Evolutionary conservation across 2,888 invertebrate species (phyloP).

Genomic region (Ceramica pisi): DNA sequence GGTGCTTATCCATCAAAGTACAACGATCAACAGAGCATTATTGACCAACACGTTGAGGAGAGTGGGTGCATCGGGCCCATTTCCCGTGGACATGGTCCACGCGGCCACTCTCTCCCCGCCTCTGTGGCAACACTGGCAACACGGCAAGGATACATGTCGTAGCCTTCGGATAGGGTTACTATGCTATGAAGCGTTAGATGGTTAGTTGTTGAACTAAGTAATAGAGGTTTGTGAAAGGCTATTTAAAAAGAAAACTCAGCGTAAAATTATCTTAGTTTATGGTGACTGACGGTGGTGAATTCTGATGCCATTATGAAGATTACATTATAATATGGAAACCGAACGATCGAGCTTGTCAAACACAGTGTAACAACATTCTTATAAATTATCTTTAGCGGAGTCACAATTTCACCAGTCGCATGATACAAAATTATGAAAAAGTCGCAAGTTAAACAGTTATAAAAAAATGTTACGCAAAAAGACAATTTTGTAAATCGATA

Average conservation of each 20-base stretch:
- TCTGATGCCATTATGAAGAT: too few species aligned
- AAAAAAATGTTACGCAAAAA: too few species aligned
- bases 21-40: slow-evolving; percentile 38
- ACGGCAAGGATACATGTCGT: slow-evolving; percentile 39
- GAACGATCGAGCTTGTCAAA: not conserved
- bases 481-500: too few species aligned
- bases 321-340: not conserved
- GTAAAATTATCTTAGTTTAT: not conserved
- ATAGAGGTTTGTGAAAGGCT: not conserved
- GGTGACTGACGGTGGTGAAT: too few species aligned
- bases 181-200: not conserved
- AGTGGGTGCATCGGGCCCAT: slow-evolving; percentile 60
- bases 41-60: slow-evolving; percentile 47
- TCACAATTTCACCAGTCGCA: not conserved
- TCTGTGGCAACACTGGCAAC: slow-evolving; percentile 44
- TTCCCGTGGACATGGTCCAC: slow-evolving; percentile 56
- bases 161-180: slow-evolving; percentile 39
- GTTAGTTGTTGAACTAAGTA: not conserved
- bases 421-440: not conserved
- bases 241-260: not conserved
- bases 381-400: not conserved
- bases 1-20: slow-evolving; percentile 32
- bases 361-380: not conserved
- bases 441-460: not conserved
- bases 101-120: not conserved